Evolutionary conservation across 1,140 invertebrate genomes (phyloP), one percentile per base, ranked within the genome.

Genomic region (Leptinotarsa defecta): DNA sequence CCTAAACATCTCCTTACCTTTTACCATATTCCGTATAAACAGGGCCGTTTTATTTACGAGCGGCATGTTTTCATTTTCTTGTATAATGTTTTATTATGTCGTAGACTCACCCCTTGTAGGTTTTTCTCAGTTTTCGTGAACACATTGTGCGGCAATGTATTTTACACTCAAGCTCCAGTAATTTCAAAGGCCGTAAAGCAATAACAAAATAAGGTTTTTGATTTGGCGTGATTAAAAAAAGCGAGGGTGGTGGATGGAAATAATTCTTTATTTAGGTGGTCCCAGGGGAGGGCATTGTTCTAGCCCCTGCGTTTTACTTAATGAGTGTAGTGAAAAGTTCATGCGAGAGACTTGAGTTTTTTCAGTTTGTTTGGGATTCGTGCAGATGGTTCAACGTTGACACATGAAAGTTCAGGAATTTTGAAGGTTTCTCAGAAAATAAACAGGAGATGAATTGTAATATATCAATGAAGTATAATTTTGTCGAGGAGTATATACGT

Each of bases 181-280:
- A 82, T 81, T 78, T 64, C 67, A 57, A 61, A 67, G 76, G 76
- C 78, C 81, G 76, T 84, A 84, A 84, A 84, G 82, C 83, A 84
- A 83, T 84, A 83, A 84, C 82, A 84, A 82, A 82, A 78, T 81
- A 81, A 80, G 81, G 79, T 82, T 82, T 82, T 82, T 83, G 81
- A 84, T 83, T 83, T 79, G 79, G 81, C 78, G 79, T 84, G 83
- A 84, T 84, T 84, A 84, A 84, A 84, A 83, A 84, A 82, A 77
- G 76, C 65, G 76, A 76, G 77, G 69, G 74, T 74, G 78, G 76
- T 75, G 72, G 43, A 74, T 80, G 75, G 76, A 76, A 81, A 81
- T 79, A 81, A 78, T 79, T 79, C 78, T 78, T 77, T 79, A 81
- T 79, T 79, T 73, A 71, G 72, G 70, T 48, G 74, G 69, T 81